Evolutionary conservation across 1,140 invertebrate species (phyloP).

Genomic region (Aphis gossypii): DNA sequence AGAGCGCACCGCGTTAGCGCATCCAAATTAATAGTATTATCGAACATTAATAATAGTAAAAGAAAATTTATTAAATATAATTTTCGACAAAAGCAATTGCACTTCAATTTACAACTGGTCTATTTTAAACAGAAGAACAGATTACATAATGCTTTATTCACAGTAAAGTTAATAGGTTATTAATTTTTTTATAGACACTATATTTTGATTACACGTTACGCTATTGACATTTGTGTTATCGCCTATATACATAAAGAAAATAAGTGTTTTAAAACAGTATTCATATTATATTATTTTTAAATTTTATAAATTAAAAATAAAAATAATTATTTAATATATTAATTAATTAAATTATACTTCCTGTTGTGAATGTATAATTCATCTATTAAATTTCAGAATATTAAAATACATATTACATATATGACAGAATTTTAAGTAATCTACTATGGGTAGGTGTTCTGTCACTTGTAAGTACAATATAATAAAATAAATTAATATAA

Average conservation of each 20-base stretch:
- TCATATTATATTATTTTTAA: neutral
- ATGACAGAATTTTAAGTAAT: neutral
- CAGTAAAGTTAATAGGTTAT: neutral
- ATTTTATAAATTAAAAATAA: neutral
- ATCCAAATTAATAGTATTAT: neutral
- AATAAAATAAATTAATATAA: conserved; percentile 10
- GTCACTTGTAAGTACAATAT: neutral
- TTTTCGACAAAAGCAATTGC: neutral
- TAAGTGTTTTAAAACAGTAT: neutral
- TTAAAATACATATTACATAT: neutral
- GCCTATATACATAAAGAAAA: neutral
- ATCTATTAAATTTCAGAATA: conserved; percentile 20
- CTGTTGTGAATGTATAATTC: neutral
- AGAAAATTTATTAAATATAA: neutral
- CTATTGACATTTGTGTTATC: neutral
- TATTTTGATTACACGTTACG: neutral
- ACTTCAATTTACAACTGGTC: neutral
- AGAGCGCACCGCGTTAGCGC: too few species aligned
- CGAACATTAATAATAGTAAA: neutral
- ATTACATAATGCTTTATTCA: neutral
- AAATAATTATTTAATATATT: neutral
- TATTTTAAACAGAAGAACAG: neutral
- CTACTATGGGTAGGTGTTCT: conserved; percentile 22
- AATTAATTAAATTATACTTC: neutral
- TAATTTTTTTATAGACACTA: neutral